phyloP scores from a whole-genome alignment of 2,797 vertebrate species.

The Adelosebastes latens region DNA sequence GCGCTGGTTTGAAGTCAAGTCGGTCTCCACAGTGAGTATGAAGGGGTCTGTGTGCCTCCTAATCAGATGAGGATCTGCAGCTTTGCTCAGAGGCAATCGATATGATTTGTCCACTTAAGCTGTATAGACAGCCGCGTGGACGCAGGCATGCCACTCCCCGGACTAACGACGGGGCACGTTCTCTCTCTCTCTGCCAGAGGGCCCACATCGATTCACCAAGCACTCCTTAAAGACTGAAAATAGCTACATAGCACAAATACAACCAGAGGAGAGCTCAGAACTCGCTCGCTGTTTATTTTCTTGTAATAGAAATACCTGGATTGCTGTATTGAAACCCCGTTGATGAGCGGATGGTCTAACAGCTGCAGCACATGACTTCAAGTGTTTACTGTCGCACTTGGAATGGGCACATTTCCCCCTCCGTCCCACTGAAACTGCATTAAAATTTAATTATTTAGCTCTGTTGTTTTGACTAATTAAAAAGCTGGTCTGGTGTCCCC shows the following conservation, averaged over 20 bases:
- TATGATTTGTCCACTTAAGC: slow-evolving; percentile 72
- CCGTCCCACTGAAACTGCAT: slow-evolving; percentile 1
- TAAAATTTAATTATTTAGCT: slow-evolving; percentile 17
- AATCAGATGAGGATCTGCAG: slow-evolving; percentile 62
- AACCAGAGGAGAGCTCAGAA: slow-evolving; percentile 14
- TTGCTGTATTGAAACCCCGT: slow-evolving; percentile 22
- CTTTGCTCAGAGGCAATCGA: slow-evolving; percentile 56
- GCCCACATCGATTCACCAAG: slow-evolving; percentile 57
- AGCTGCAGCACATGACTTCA: slow-evolving; percentile 18
- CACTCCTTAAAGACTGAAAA: slow-evolving; percentile 49
- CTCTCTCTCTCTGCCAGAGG: slow-evolving; percentile 31
- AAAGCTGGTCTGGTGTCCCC: slow-evolving; percentile 7
- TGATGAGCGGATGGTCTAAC: slow-evolving; percentile 14
- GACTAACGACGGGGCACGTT: slow-evolving; percentile 43
- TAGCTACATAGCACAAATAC: slow-evolving; percentile 48
- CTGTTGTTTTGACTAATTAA: slow-evolving; percentile 35
- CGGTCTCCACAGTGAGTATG: slow-evolving; percentile 81
- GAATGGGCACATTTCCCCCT: neutral
- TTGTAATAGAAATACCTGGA: slow-evolving; percentile 48
- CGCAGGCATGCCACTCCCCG: slow-evolving; percentile 19
- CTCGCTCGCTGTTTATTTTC: slow-evolving; percentile 43
- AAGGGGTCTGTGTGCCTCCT: slow-evolving; percentile 25
- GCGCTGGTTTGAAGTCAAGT: slow-evolving; percentile 86
- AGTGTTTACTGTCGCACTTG: slow-evolving; percentile 5
- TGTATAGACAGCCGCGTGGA: slow-evolving; percentile 55